Base-by-base conservation (phyloP, 2,797 vertebrate genomes). In the Xyrichtys novacula region DNA sequence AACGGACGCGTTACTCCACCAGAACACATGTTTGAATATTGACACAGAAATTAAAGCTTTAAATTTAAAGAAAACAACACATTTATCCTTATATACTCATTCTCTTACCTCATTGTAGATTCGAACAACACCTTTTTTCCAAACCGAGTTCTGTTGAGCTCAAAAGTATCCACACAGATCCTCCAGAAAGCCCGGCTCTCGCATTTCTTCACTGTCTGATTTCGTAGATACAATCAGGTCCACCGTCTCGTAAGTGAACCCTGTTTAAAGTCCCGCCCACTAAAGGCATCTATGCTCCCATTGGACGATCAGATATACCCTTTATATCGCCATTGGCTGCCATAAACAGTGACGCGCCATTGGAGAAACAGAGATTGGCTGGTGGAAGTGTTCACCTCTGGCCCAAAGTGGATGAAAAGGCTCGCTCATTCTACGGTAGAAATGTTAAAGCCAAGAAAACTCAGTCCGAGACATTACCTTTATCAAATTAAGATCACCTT, bases 301-400 rank as follows among this genome's bases (percentile, higher is more conserved):
- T 91, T 94, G 93, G 93, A 55, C 75, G 29, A n/a, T 0, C 2
- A 11, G 9, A 32, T 3, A 3, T 12, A 3, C 16, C 28, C 16
- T 17, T 38, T n/a, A 6, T 12, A 17, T 32, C 7, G 28, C 64
- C 23, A 93, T 90, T 93, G 92, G 92, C 34, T 71, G 6, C 14
- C 16, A 43, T 14, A 0, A 2, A 3, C 36, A 19, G 40, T 25
- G 59, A 79, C 59, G 44, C 28, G 26, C 28, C 59, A 9, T 42
- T 22, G 8, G 34, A 26, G 50, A 65, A 83, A 68, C 71, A 55
- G 40, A 39, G 78, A 91, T 85, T 86, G 90, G 87, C 63, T 74
- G 57, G 42, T 69, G 65, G 64, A 29, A 14, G 62, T 4, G 50
- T 68, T 86, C 82, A 60, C 85, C 84, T 86, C 83, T 61, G 57